Base-by-base conservation (phyloP, 2,113 vertebrate species). In the Indicator indicator region DNA sequence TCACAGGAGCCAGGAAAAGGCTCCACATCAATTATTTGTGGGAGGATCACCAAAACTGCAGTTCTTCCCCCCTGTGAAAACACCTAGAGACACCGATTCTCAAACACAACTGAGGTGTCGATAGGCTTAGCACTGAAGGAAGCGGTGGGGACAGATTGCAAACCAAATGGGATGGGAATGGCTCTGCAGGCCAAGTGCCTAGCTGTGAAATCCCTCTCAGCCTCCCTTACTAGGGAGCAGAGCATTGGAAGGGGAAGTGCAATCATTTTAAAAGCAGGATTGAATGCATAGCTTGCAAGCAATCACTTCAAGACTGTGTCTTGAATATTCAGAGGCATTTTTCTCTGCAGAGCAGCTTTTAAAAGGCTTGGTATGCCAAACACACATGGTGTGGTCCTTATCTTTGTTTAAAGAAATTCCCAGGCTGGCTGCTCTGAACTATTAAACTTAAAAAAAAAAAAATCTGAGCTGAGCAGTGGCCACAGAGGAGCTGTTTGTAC, bases 381-480 rank as follows among this genome's bases (percentile, higher is more conserved):
- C 71, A 94, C 83, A 72, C 27, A 86, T 94, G 55, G n/a, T 78
- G 40, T 89, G 92, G 72, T 86, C 77, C 86, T 89, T 91, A 88
- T 91, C 86, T 94, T 94, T 96, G 73, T 92, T 93, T 83, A 86
- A 95, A 87, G 26, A 91, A 83, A 95, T 88, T 74, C 65, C 38
- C 70, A 86, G 68, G 32, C 68, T 88, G 88, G 42, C 48, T 86
- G 40, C 59, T 81, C 68, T 90, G 48, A 93, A 94, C 62, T 93
- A 91, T 86, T 62, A 82, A 90, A 90, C 67, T 65, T 27, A 72
- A 71, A 89, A 42, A 30, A 72, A 71, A 89, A 42, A 42, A 12
- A 44, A 44, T 94, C 62, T 86, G 65, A 88, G 33, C 58, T 77
- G 62, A 92, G 48, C 36, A 48, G 38, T 58, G 56, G 36, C 42